Evolutionary conservation across 1,140 invertebrate species (phyloP).

Genomic region (Anastatus disparis): DNA sequence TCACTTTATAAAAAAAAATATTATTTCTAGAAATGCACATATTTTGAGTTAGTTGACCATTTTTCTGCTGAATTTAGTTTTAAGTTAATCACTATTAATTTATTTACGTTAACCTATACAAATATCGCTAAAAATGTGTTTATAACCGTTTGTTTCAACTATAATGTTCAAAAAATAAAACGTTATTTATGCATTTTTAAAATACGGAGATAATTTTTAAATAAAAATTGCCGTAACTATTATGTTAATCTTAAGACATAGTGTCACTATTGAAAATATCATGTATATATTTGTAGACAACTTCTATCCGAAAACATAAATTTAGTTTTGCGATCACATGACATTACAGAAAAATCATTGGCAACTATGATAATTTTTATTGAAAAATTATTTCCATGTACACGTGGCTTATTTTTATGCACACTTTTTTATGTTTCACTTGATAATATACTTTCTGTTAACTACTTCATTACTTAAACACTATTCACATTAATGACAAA

Average conservation of each 20-base stretch:
- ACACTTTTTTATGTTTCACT: conserved; percentile 5
- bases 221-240: no score
- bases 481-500: not conserved
- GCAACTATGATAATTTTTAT: no score
- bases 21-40: conserved; percentile 53
- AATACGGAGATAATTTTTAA: no score
- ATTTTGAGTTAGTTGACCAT: conserved; percentile 61
- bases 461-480: not conserved
- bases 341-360: no score
- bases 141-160: not conserved
- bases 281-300: no score
- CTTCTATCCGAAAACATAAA: no score
- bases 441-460: not conserved
- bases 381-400: no score
- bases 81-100: conserved; percentile 18
- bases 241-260: no score
- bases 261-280: no score
- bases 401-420: not conserved
- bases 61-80: conserved; percentile 31
- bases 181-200: conserved; percentile 16
- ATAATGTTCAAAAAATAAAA: not conserved
- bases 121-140: not conserved
- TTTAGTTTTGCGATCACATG: no score
- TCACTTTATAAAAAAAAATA: conserved; percentile 39
- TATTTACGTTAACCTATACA: not conserved